These are phyloP conservation scores for Leptobrachium leishanense DNA, from an alignment of 2,113 vertebrate genomes.

Conservation along the genomic window DNA sequence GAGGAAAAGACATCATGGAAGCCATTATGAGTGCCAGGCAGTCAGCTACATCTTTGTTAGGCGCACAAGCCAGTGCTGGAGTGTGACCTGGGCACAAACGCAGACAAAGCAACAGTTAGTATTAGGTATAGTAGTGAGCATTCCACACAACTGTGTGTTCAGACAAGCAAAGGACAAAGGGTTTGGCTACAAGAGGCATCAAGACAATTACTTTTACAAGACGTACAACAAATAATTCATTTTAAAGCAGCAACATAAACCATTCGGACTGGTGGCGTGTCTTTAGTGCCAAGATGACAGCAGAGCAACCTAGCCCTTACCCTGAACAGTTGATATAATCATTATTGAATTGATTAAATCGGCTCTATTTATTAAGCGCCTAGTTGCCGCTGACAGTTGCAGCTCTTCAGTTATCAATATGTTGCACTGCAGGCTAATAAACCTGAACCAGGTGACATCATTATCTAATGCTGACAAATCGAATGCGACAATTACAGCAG, in stretches of 20 bases:
- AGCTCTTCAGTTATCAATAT: too few species aligned
- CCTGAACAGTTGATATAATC: too few species aligned
- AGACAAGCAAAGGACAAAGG: conserved; percentile 57
- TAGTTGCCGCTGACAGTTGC: too few species aligned
- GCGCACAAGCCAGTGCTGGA: conserved; percentile 95
- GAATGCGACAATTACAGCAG: too few species aligned
- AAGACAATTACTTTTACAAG: not conserved
- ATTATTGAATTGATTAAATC: too few species aligned
- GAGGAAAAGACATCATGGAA: conserved; percentile 99
- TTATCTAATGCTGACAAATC: too few species aligned
- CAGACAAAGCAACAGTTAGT: conserved; percentile 76
- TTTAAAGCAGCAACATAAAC: not conserved
- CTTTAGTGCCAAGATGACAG: too few species aligned
- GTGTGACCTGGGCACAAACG: conserved; percentile 92
- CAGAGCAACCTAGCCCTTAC: too few species aligned
- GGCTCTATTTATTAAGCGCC: too few species aligned
- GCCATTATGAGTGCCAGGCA: conserved; percentile 99
- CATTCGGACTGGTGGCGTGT: too few species aligned
- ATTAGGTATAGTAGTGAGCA: conserved; percentile 51
- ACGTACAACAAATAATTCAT: not conserved
- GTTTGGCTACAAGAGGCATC: conserved; percentile 59
- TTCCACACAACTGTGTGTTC: conserved; percentile 59
- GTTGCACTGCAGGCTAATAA: too few species aligned
- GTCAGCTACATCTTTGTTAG: conserved; percentile 96
- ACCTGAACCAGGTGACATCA: too few species aligned